Conservation (phyloP, 2,797 vertebrate species). For the Thaleichthys pacificus region DNA sequence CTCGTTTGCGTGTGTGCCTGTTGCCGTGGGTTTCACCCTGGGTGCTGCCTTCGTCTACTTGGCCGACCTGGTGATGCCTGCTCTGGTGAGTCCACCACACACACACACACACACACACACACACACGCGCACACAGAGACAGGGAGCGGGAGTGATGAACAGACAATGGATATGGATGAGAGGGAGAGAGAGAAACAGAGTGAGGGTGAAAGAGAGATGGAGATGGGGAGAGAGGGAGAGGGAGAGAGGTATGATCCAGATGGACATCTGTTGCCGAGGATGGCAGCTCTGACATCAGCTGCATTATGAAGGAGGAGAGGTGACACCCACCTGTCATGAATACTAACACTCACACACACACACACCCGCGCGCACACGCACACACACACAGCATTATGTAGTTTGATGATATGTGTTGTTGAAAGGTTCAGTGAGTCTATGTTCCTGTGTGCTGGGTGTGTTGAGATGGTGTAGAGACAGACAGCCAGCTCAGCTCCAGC, state of each 20-base stretch:
- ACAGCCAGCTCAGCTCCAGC: no score
- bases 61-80: slow-evolving; percentile 83
- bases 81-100: slow-evolving; percentile 81
- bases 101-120: neutral
- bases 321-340: slow-evolving; percentile 30
- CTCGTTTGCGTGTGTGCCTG: slow-evolving; percentile 86
- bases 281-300: slow-evolving; percentile 46
- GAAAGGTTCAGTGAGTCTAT: no score
- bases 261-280: slow-evolving; percentile 54
- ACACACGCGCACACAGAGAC: neutral
- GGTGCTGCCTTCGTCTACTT: slow-evolving; percentile 90
- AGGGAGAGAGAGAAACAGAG: neutral
- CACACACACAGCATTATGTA: neutral
- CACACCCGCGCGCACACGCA: neutral
- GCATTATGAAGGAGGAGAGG: slow-evolving; percentile 44
- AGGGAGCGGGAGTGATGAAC: no score
- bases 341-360: slow-evolving; percentile 17
- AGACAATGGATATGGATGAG: neutral
- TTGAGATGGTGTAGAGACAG: no score
- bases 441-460: no score
- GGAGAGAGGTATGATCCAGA: neutral
- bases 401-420: no score
- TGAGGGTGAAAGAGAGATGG: neutral
- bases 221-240: neutral
- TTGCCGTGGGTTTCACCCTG: slow-evolving; percentile 85